Evolutionary conservation across 37 sponge, comb jelly and placozoan species (phyloP).

Genomic region (Amphimedon queenslandica): DNA sequence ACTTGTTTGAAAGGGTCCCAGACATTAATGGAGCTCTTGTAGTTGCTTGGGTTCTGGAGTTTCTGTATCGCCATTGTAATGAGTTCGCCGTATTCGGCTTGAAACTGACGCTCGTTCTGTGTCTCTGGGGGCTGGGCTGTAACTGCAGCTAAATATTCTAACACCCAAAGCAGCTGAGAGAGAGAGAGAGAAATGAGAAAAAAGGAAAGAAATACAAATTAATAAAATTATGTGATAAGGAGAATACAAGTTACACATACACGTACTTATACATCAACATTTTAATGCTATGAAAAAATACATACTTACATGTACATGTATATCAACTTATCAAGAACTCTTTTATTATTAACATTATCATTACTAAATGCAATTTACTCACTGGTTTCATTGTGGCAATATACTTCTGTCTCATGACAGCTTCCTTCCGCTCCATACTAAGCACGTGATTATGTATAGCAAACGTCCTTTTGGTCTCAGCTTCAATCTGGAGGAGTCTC

Average conservation of each 20-base stretch:
- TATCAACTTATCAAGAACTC: no score
- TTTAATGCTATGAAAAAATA: no score
- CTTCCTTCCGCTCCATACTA: constrained; percentile 47
- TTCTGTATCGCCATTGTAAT: constrained; percentile 58
- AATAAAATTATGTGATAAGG: no score
- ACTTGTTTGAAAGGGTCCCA: constrained; percentile 92
- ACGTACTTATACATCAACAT: no score
- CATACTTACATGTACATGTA: no score
- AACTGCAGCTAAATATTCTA: constrained; percentile 78
- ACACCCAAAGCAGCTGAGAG: constrained; percentile 59
- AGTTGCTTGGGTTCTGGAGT: constrained; percentile 63
- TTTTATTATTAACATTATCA: no score
- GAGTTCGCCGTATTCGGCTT: constrained; percentile 69
- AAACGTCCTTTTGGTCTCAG: constrained; percentile 64
- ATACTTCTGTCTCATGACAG: constrained; percentile 84
- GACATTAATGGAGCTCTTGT: constrained; percentile 56
- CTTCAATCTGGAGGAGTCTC: constrained; percentile 79
- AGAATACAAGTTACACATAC: no score
- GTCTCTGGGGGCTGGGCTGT: constrained; percentile 92
- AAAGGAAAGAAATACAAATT: no score
- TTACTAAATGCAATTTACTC: no score
- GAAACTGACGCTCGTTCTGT: constrained; percentile 82
- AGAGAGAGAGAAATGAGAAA: no score
- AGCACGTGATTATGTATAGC: constrained; percentile 41
- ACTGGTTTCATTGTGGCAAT: constrained; percentile 84